Percentiles rank a stretch among this genome's conserved stretches.
phyloP scores from a whole-genome alignment of 2,113 vertebrate species.

The Rostratula benghalensis region DNA sequence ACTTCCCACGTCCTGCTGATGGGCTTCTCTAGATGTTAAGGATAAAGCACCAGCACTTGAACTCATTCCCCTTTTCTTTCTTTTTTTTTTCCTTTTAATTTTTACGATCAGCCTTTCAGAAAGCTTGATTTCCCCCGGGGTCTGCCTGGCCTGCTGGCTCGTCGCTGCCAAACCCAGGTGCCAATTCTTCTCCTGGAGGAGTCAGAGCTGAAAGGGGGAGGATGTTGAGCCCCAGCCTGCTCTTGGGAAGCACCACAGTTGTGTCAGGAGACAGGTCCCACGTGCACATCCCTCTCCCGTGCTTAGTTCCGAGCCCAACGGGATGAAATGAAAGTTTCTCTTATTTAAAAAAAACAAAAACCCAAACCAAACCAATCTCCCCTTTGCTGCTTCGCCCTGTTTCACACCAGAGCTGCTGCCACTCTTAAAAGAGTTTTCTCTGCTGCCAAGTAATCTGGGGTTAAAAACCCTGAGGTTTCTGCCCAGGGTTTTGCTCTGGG shows the following conservation, averaged over 20 bases:
- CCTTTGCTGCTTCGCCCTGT: not conserved
- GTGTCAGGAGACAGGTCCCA: not conserved
- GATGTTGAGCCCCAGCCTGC: not conserved
- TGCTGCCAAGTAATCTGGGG: not conserved
- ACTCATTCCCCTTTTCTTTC: not conserved
- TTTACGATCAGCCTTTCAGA: rapidly evolving
- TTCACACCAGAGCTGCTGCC: not conserved
- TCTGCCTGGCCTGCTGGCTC: not conserved
- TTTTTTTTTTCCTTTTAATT: too few relatives aligned
- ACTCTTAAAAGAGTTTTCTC: not conserved
- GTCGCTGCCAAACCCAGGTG: conserved; percentile 45
- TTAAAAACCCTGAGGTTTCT: not conserved
- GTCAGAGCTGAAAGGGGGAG: not conserved
- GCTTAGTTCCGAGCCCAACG: not conserved
- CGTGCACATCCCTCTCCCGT: not conserved
- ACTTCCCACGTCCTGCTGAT: not conserved
- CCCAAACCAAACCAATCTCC: not conserved
- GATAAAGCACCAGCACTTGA: conserved; percentile 50
- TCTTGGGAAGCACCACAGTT: not conserved
- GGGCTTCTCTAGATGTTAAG: not conserved
- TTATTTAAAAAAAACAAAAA: too few relatives aligned
- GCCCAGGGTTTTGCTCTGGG: rapidly evolving
- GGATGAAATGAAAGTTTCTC: not conserved
- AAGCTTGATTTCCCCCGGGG: not conserved
- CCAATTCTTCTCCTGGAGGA: conserved; percentile 26